Evolutionary conservation across 2,888 invertebrate genomes (phyloP).

Genomic region (Ornithoptera alexandrae): DNA sequence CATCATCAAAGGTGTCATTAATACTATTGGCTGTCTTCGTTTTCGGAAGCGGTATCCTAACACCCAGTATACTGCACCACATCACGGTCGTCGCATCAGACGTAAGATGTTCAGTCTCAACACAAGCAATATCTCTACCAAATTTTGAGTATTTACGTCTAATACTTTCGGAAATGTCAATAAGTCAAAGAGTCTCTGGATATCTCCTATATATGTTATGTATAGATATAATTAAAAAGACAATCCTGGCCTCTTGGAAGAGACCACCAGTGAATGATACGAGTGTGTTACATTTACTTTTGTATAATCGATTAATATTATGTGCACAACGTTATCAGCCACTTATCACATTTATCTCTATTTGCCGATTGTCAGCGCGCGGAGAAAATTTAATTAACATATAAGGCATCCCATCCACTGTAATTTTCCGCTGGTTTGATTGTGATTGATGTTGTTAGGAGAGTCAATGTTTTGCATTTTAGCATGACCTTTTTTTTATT

Average conservation of each 20-base stretch:
- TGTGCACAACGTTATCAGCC: slow-evolving; percentile 19
- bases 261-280: not conserved
- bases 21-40: too few species aligned
- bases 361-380: slow-evolving; percentile 3
- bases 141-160: too few species aligned
- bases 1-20: too few species aligned
- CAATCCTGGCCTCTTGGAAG: not conserved
- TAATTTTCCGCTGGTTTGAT: slow-evolving; percentile 44
- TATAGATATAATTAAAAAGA: not conserved
- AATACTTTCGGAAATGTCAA: too few species aligned
- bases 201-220: too few species aligned
- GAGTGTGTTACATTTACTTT: not conserved
- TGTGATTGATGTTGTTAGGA: slow-evolving; percentile 22
- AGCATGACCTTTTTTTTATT: not conserved
- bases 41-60: too few species aligned
- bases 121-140: too few species aligned
- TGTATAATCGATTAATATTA: slow-evolving; percentile 9
- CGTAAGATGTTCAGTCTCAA: too few species aligned
- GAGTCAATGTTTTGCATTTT: not conserved
- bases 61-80: too few species aligned
- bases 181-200: too few species aligned
- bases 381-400: slow-evolving; percentile 31
- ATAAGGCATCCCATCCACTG: slow-evolving; percentile 34
- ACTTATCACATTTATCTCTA: slow-evolving; percentile 25
- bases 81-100: too few species aligned